Evolutionary conservation across 2,888 invertebrate genomes (phyloP), one percentile per base, ranked within the genome.

Genomic region (Cotesia congregata): DNA sequence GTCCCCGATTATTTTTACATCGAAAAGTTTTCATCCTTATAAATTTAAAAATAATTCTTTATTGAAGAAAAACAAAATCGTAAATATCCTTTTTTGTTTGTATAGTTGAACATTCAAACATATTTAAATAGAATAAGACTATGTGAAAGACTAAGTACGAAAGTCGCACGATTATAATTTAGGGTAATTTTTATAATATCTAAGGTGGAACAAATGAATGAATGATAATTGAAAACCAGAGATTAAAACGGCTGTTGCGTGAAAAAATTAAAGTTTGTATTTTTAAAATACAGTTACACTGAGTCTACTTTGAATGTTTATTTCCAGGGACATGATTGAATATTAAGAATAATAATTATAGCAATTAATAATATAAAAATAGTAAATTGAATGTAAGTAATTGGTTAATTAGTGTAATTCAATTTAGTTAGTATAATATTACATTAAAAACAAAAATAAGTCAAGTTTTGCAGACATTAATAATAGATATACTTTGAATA

Each of bases 101-200:
- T 12, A 15, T 7, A 62, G 6, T 1, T 40, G 17, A 15, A 60
- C 7, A 64, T 20, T 4, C 12, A 64, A 9, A 12, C 12, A 12
- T 50, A 72, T 62, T 20, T 41, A 62, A 40, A 15, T 40, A 64
- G 17, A 20, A 41, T 15, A 6, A 41, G 12, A 17, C 62, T 64
- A 71, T 30, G 61, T 30, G 40, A 62, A 64, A 9, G 40, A 39
- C 6, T 39, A 62, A 72, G 64, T 64, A 64, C 6, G 64, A 64
- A 40, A 17, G 72, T 15, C 40, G 64, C 39, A 64, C 62, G 64
- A 72, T 61, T 40, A 39, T 41, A 72, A 72, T 7, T 64, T 72
- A 72, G 72, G 72, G 64, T 72, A 72, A 72, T 72, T 72, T 72
- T 72, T 41, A 40, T 64, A 64, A 40, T 72, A 64, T 64, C 62